Evolutionary conservation across 2,888 invertebrate genomes (phyloP), one percentile per base, ranked within the genome.

Genomic region (Meteorus cinctellus): DNA sequence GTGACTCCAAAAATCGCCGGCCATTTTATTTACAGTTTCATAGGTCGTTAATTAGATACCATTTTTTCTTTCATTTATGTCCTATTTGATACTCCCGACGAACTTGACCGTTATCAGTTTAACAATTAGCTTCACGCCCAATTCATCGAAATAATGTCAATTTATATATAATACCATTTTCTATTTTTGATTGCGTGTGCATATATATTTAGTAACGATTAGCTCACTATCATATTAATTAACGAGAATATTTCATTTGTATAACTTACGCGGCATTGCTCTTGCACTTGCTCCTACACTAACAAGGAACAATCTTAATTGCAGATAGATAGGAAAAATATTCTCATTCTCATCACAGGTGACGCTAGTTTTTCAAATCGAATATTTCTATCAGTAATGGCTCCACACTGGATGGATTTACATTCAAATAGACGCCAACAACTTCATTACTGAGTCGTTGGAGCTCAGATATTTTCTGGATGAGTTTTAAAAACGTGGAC

Each of bases 361-460:
- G 16, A 71, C 29, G 45, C 48, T 72, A 72, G 45, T 87, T 94
- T 86, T 97, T 97, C 78, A 98, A 92, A 91, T 98, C 98, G 85
- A 98, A 97, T 86, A 98, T 97, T 92, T 98, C 98, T 88, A 98
- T 95, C 65, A 98, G 91, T 51, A 98, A 91, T 0, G 98, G 98
- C 85, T 98, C 98, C 63, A 98, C 96, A 86, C 95, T 94, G 77
- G 94, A 92, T 41, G 98, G 97, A 91, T 98, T 97, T 0, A 97
- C 96, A 90, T 98, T 96, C 34, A 98, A 92, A 89, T 97, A 96
- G 4, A 98, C 96, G 55, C 95, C 94, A 10, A 98, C 96, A n/a
- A 98, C 95, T 84, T 96, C 96, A 83, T 97, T 97, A 77, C 97
- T 96, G 72, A 98, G 91, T 85, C 94, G 94, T 82, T 96, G 94